Base-by-base conservation (phyloP, 2,888 invertebrate genomes). In the Tricholauxania praeusta region DNA sequence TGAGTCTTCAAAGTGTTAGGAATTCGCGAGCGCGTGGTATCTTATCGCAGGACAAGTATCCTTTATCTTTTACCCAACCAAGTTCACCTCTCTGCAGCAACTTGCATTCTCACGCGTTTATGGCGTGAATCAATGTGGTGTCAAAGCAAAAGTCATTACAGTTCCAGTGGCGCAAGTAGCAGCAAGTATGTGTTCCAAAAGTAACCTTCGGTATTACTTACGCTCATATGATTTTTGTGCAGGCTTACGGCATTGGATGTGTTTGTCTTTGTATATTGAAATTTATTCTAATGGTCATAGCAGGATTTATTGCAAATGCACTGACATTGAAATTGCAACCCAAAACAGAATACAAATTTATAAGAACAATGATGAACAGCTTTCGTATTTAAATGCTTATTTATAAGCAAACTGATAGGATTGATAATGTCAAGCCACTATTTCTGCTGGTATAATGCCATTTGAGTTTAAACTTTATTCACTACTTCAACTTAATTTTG, bases 121-220 rank as follows among this genome's bases (percentile, higher is more conserved):
- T 75, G 75, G 76, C 76, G 75, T 75, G 76, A 78, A 78, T 76
- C 76, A 73, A 74, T 75, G 76, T 74, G 73, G 75, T 76, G 78
- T 78, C 76, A 78, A 75, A 73, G 76, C 78, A 74, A 72, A 74
- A 74, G 75, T 75, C 78, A 75, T 76, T 75, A 74, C 51, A 63
- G 60, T 47, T 22, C 39, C 70, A 71, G 72, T 74, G 72, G 71
- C 53, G 57, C 28, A 63, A 57, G 48, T 71, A 69, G 75, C 55
- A 57, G 71, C 71, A 52, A 63, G 67, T 59, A 57, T 65, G 71
- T 72, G 65, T 65, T 60, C 32, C 65, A 39, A 72, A 72, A 66
- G 60, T 72, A 72, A 59, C 71, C 68, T 59, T 49, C 10, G 39
- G 5, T 39, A 39, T 39, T 39, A 7, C 10, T 39, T 10, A 10